These are phyloP conservation scores for Rhynchopsitta pachyrhyncha DNA, from an alignment of 2,113 vertebrate genomes.

Conservation along the genomic window DNA sequence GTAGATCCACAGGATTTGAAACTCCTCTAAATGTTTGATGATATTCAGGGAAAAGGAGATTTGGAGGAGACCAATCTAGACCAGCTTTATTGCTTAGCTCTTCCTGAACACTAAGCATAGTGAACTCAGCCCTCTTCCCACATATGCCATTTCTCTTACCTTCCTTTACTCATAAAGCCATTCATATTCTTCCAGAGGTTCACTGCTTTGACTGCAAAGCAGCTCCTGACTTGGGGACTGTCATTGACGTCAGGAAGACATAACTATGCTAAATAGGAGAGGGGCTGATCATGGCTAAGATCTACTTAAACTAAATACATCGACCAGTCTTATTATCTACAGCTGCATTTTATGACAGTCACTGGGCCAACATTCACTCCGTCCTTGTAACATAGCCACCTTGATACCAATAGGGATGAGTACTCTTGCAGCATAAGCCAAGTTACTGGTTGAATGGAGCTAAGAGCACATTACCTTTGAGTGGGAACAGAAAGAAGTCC, in stretches of 20 bases:
- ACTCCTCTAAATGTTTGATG: background rate
- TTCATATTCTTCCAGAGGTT: background rate
- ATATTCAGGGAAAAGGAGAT: background rate
- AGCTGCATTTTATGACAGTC: background rate
- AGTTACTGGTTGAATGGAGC: background rate
- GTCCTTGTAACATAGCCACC: background rate
- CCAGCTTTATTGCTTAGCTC: background rate
- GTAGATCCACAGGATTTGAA: background rate
- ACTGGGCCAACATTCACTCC: background rate
- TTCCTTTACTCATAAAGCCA: background rate
- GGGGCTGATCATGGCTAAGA: fast-evolving
- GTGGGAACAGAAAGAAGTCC: background rate
- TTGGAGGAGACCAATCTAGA: background rate
- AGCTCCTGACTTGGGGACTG: background rate
- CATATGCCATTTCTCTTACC: background rate
- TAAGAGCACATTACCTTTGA: background rate
- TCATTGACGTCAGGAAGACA: background rate
- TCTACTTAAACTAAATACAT: background rate
- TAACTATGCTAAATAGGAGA: background rate
- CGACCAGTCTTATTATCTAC: background rate
- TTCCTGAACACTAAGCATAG: background rate
- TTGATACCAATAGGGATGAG: background rate
- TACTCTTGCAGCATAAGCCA: background rate
- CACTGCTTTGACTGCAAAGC: background rate
- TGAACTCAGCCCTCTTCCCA: background rate